These are phyloP conservation scores for Corticium candelabrum DNA, from an alignment of 37 sponge, comb jelly and placozoan species.

Conservation along the genomic window DNA sequence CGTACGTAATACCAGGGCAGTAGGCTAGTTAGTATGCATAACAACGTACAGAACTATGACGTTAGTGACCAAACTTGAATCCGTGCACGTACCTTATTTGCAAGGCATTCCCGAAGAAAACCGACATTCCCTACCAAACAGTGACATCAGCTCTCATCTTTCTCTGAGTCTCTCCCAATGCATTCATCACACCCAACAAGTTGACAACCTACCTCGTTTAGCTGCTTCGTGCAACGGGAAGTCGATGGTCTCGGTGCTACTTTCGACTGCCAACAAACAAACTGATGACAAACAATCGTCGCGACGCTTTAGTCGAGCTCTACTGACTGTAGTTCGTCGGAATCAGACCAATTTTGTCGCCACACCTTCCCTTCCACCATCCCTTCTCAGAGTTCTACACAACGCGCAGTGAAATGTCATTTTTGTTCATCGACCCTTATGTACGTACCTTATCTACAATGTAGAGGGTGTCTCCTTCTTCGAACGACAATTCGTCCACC, in stretches of 20 bases:
- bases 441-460: slow-evolving; percentile 63
- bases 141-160: neutral
- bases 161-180: neutral
- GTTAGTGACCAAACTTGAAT: neutral
- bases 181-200: too few relatives aligned
- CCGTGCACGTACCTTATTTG: slow-evolving; percentile 47
- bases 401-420: neutral
- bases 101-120: slow-evolving; percentile 77
- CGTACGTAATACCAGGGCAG: too few relatives aligned
- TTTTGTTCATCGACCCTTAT: neutral
- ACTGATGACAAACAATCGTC: neutral
- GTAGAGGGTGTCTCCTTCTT: slow-evolving; percentile 94
- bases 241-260: slow-evolving; percentile 47
- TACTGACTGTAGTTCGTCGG: slow-evolving; percentile 86
- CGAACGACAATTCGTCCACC: slow-evolving; percentile 78
- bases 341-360: slow-evolving; percentile 69
- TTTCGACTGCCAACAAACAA: slow-evolving; percentile 7
- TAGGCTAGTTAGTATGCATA: neutral
- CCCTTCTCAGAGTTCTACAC: slow-evolving; percentile 44
- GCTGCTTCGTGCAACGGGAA: slow-evolving; percentile 97
- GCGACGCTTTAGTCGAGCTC: too few relatives aligned
- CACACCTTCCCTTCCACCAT: slow-evolving; percentile 80
- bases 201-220: slow-evolving; percentile 78
- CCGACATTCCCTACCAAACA: slow-evolving; percentile 55
- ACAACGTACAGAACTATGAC: neutral